Evolutionary conservation across 1,140 invertebrate genomes (phyloP).

Genomic region (Acromyrmex echinatior): DNA sequence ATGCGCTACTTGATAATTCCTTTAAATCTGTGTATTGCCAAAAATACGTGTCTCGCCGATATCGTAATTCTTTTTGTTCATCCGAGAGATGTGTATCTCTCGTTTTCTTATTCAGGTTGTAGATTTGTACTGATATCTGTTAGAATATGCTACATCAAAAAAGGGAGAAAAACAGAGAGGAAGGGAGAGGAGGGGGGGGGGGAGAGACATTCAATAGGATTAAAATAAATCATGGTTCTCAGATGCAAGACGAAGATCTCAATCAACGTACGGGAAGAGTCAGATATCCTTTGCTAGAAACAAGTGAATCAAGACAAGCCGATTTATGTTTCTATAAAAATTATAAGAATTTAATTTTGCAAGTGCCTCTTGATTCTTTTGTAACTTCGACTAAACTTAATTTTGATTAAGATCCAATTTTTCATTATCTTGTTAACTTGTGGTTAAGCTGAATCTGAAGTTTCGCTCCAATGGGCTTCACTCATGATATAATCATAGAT

Average conservation of each 20-base stretch:
- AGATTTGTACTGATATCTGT: slow-evolving; percentile 86
- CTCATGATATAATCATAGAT: too few relatives aligned
- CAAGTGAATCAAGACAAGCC: neutral
- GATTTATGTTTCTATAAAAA: neutral
- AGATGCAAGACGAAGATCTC: slow-evolving; percentile 18
- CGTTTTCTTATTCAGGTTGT: slow-evolving; percentile 81
- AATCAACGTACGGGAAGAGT: neutral
- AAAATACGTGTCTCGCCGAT: slow-evolving; percentile 82
- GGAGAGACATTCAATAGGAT: slow-evolving; percentile 56
- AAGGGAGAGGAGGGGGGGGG: neutral
- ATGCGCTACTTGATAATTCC: slow-evolving; percentile 73
- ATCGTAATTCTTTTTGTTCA: slow-evolving; percentile 73
- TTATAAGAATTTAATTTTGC: neutral
- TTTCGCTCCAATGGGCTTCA: too few relatives aligned
- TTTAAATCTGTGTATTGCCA: slow-evolving; percentile 83
- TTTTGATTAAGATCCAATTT: neutral
- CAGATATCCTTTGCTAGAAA: neutral
- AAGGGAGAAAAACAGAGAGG: neutral
- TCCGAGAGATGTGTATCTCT: slow-evolving; percentile 70
- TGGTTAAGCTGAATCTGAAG: too few relatives aligned
- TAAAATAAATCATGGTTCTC: slow-evolving; percentile 68
- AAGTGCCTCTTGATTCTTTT: neutral
- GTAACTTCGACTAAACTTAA: neutral
- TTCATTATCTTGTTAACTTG: too few relatives aligned
- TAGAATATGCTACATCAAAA: slow-evolving; percentile 79